Base-by-base conservation (phyloP, 2,797 vertebrate species). In the Pangasius mekongensis region DNA sequence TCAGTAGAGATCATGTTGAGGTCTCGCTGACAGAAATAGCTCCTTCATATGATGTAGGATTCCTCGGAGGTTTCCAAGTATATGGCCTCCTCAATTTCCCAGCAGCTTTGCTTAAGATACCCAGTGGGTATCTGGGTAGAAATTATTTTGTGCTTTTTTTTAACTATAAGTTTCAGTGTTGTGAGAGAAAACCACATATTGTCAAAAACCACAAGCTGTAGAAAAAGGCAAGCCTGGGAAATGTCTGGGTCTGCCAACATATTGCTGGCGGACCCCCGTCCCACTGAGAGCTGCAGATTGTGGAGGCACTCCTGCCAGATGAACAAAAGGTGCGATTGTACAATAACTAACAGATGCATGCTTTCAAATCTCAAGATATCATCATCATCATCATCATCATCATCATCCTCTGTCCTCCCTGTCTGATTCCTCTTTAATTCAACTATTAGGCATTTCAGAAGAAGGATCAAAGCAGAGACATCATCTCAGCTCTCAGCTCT, bases 211-310 rank as follows among this genome's bases (percentile, higher is more conserved):
- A 85, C 91, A 91, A 91, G 89, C 91, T 88, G 71, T 90, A 92
- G 91, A 93, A 92, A 92, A 91, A 91, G 69, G 74, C 66, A 91
- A 92, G 93, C 94, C 93, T 95, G 95, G 95, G 95, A 96, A 95
- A 93, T 87, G 85, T 88, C 39, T 18, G 83, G 84, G 64, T 86
- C 76, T 89, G 90, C 78, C 86, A 91, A 60, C 74, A 88, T 89
- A 92, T 88, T 33, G 92, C 85, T 88, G 90, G 87, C 86, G 76
- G 91, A 88, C 83, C 89, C 5, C 66, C 58, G 43, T 89, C 90
- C 56, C 84, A 18, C 47, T 24, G 92, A 90, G 91, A 78, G 74
- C 66, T 82, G 84, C 78, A 88, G 84, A 66, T 62, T 84, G 39
- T 86, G 71, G 20, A 49, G 87, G 88, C 66, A 88, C 13, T 54